A percentile compares a stretch with the other conserved stretches of the same genome.
phyloP scores from a whole-genome alignment of 2,888 invertebrate genomes.

The Liposcelis brunnea region DNA sequence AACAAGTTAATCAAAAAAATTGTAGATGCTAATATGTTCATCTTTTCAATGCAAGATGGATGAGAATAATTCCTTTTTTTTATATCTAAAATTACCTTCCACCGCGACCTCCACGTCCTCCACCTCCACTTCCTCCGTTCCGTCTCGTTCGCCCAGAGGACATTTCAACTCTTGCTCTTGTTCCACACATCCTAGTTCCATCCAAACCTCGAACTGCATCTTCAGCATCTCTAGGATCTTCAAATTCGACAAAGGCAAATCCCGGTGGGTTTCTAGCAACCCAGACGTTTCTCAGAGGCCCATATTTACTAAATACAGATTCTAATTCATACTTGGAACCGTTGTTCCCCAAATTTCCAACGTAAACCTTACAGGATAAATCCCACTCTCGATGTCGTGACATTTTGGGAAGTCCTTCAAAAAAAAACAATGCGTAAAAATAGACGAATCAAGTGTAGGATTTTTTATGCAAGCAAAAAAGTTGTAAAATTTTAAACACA shows the following conservation, averaged over 20 bases:
- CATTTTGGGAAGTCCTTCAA: slow-evolving; percentile 36
- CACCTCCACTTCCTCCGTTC: slow-evolving; percentile 36
- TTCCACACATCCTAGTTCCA: slow-evolving; percentile 74
- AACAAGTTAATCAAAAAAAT: neutral
- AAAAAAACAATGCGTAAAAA: too few relatives aligned
- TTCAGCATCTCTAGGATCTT: slow-evolving; percentile 75
- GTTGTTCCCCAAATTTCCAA: slow-evolving; percentile 79
- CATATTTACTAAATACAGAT: slow-evolving; percentile 73
- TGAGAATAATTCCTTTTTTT: neutral
- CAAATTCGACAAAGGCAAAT: slow-evolving; percentile 79
- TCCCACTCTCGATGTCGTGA: slow-evolving; percentile 69
- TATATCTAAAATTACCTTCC: slow-evolving; percentile 14
- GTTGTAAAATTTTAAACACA: too few relatives aligned
- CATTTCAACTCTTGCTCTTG: slow-evolving; percentile 83
- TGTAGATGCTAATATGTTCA: neutral
- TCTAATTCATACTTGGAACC: slow-evolving; percentile 82
- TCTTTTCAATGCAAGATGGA: neutral
- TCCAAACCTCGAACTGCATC: slow-evolving; percentile 69
- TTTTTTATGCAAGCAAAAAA: too few relatives aligned
- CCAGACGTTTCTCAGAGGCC: slow-evolving; percentile 81
- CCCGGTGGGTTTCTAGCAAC: slow-evolving; percentile 86
- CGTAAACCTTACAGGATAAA: slow-evolving; percentile 79
- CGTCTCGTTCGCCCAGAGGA: slow-evolving; percentile 69
- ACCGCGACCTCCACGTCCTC: slow-evolving; percentile 15
- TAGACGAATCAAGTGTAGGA: too few relatives aligned